phyloP scores from a whole-genome alignment of 2,113 vertebrate genomes.

The Pontoporia blainvillei region DNA sequence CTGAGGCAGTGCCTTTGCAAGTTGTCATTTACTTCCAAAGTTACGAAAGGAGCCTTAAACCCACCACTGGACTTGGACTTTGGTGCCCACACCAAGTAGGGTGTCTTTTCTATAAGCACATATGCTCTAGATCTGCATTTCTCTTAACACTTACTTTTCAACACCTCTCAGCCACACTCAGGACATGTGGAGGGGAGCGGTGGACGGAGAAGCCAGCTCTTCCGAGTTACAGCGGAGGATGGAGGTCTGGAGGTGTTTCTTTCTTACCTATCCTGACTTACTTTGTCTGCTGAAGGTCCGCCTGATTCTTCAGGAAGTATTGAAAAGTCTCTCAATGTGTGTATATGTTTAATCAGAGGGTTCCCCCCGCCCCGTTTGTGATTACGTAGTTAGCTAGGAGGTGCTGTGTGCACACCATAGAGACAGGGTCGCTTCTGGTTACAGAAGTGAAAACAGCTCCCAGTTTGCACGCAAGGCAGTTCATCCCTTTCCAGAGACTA shows the following conservation, averaged over 20 bases:
- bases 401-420: not conserved
- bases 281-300: not conserved
- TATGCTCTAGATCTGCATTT: not conserved
- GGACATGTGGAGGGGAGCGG: not conserved
- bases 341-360: not conserved
- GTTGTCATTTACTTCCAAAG: not conserved
- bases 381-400: not conserved
- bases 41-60: not conserved
- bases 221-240: not conserved
- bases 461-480: not conserved
- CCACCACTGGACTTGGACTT: not conserved
- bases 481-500: not conserved
- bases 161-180: not conserved
- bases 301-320: not conserved
- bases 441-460: not conserved
- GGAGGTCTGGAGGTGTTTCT: not conserved
- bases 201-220: not conserved
- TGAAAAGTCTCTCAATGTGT: not conserved
- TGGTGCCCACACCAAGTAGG: not conserved
- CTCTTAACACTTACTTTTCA: not conserved
- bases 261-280: not conserved
- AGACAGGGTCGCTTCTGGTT: not conserved
- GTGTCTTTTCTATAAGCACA: not conserved
- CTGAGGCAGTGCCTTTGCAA: not conserved
- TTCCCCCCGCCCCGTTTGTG: not conserved